phyloP scores from a whole-genome alignment of 2,888 invertebrate genomes.

The Ephialtes manifestator region DNA sequence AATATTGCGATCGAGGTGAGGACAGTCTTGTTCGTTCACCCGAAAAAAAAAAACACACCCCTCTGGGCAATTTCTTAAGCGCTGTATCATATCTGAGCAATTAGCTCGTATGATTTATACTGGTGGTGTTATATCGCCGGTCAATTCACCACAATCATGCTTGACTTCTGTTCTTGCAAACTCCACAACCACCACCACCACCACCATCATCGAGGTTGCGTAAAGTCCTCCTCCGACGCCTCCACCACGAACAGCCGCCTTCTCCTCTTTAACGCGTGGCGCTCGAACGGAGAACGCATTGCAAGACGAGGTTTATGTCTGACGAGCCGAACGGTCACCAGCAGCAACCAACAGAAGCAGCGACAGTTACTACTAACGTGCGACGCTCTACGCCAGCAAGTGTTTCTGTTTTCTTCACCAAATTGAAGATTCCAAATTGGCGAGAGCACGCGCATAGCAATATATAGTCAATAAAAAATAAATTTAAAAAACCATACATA shows the following conservation, averaged over 20 bases:
- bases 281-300: conserved; percentile 72
- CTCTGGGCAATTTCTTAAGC: conserved; percentile 20
- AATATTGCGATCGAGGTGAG: neutral
- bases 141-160: conserved; percentile 66
- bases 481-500: neutral
- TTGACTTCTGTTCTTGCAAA: conserved; percentile 45
- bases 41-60: neutral
- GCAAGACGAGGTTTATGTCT: conserved; percentile 71
- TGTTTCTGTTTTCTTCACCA: conserved; percentile 32
- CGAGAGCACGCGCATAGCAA: neutral
- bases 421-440: conserved; percentile 16
- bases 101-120: conserved; percentile 35
- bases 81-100: conserved; percentile 16
- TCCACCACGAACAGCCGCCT: conserved; percentile 66
- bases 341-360: conserved; percentile 45
- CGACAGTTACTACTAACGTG: conserved; percentile 67
- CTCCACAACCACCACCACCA: conserved; percentile 39
- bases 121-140: conserved; percentile 28
- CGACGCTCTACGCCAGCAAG: conserved; percentile 62
- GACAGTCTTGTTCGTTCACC: neutral
- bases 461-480: conserved; percentile 20
- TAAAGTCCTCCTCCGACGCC: conserved; percentile 65
- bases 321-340: conserved; percentile 67
- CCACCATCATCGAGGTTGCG: conserved; percentile 57
- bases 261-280: conserved; percentile 74